phyloP scores from a whole-genome alignment of 2,113 vertebrate species.

The Bubo bubo region DNA sequence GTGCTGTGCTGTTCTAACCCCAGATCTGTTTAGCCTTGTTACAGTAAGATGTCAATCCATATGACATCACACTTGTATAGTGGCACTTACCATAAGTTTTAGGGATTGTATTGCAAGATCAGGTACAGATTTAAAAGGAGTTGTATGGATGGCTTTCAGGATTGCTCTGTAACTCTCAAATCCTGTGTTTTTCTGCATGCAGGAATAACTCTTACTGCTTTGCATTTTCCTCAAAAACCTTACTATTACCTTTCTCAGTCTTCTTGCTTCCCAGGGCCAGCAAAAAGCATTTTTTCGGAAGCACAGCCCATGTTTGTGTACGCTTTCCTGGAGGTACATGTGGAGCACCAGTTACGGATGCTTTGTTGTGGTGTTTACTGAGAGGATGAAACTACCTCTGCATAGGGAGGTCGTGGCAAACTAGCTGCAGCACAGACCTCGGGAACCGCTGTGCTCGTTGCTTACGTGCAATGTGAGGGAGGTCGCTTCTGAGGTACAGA shows the following conservation, averaged over 20 bases:
- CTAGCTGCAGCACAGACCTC: neutral
- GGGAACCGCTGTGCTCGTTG: fast-evolving
- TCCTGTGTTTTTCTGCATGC: neutral
- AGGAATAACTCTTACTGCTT: neutral
- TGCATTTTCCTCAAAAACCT: neutral
- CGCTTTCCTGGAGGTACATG: fast-evolving
- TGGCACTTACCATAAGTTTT: fast-evolving
- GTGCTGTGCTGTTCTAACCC: neutral
- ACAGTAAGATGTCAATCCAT: neutral
- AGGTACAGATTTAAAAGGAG: neutral
- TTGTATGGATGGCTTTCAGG: neutral
- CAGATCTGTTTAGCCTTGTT: neutral
- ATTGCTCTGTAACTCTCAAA: neutral
- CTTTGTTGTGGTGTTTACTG: neutral
- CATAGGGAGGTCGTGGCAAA: fast-evolving
- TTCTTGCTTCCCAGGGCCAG: neutral
- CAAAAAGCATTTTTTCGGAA: neutral
- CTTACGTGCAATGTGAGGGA: neutral
- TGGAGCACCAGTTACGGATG: too few species aligned
- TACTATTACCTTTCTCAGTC: neutral
- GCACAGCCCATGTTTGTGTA: fast-evolving
- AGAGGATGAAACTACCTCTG: neutral
- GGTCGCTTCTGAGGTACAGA: neutral
- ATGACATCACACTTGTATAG: neutral
- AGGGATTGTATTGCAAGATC: neutral